Evolutionary conservation across 2,113 vertebrate genomes (phyloP).

Genomic region (Oenanthe oenanthe): DNA sequence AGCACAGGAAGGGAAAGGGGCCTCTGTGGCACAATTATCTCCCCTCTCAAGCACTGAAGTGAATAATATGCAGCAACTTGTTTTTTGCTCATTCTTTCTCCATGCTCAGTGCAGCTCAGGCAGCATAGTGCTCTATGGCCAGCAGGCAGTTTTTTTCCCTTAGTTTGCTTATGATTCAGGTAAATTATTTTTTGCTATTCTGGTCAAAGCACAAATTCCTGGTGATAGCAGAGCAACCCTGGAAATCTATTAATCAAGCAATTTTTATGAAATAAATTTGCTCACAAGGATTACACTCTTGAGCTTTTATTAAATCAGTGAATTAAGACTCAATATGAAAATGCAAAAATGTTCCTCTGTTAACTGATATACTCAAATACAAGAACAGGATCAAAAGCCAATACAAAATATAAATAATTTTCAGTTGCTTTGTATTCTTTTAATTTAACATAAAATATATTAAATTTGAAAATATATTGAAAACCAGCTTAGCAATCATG

Average conservation of each 20-base stretch:
- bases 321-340: constrained; percentile 12
- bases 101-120: not conserved
- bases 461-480: not conserved
- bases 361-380: not conserved
- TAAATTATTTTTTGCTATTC: not conserved
- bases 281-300: not conserved
- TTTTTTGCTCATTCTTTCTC: not conserved
- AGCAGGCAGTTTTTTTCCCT: not conserved
- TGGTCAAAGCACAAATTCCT: not conserved
- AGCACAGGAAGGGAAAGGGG: not conserved
- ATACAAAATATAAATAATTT: not conserved
- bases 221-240: not conserved
- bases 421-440: not conserved
- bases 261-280: constrained; percentile 7
- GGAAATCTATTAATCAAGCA: constrained; percentile 14
- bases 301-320: constrained; percentile 16
- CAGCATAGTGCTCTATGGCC: not conserved
- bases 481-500: not conserved
- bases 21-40: not conserved
- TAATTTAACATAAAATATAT: not conserved
- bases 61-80: not conserved
- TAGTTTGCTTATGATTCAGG: not conserved
- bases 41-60: not conserved
- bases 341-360: not conserved
- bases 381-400: not conserved